A percentile compares a stretch with the other conserved stretches of the same genome.
phyloP scores from a whole-genome alignment of 2,113 vertebrate species.

The Sinocyclocheilus anophthalmus region DNA sequence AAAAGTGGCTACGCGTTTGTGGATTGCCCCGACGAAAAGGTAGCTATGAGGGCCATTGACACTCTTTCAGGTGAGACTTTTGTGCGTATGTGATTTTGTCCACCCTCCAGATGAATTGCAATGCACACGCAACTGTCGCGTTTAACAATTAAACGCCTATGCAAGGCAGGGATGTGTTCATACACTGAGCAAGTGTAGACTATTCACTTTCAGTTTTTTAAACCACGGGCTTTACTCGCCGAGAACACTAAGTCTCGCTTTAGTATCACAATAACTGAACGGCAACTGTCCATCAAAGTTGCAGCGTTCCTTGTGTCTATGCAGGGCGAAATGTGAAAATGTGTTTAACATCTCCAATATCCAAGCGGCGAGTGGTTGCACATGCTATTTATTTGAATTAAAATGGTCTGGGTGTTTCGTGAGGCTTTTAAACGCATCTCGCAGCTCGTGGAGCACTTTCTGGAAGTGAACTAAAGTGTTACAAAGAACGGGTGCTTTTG shows the following conservation, averaged over 20 bases:
- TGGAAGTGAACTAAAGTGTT: background rate
- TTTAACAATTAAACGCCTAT: conserved; percentile 22
- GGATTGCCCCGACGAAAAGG: conserved; percentile 96
- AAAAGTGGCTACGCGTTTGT: conserved; percentile 98
- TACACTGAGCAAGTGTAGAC: background rate
- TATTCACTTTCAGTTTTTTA: conserved; percentile 14
- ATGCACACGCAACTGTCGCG: background rate
- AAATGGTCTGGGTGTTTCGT: background rate
- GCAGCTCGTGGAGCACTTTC: background rate
- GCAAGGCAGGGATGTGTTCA: background rate
- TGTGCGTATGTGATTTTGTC: background rate
- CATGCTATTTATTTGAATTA: background rate
- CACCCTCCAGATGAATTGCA: background rate
- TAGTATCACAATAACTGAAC: background rate
- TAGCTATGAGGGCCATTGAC: conserved; percentile 98
- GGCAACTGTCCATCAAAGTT: conserved; percentile 27
- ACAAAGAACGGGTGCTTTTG: background rate
- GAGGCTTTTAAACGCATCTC: background rate
- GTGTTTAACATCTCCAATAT: background rate
- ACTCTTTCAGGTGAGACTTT: conserved; percentile 89
- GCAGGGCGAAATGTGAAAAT: background rate
- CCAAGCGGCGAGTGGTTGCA: background rate
- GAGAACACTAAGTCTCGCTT: background rate
- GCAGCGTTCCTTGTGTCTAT: background rate
- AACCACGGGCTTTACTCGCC: conserved; percentile 13